Base-by-base conservation (phyloP, 1,140 invertebrate genomes). In the Temnothorax curvispinosus region DNA sequence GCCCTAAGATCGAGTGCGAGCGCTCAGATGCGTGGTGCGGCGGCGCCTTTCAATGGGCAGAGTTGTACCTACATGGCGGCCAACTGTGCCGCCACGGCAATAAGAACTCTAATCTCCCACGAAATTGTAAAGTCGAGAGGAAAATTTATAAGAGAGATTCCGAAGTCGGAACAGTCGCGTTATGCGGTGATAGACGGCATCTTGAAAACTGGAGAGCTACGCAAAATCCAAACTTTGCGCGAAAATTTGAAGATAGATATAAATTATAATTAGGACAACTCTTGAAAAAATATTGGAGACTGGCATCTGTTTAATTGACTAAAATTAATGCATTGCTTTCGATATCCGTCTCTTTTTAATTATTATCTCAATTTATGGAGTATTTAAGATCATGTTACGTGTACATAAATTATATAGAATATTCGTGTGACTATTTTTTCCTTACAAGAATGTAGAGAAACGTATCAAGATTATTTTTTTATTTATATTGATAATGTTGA, bases 101-200 rank as follows among this genome's bases (percentile, higher is more conserved):
- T 92, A 90, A 89, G 80, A 87, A 89, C 89, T 93, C 87, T 93
- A 93, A 93, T 93, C 91, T 93, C 72, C 87, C 87, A 92, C 92
- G 86, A 92, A 93, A 93, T 91, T 92, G 89, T 92, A 90, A 91
- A 93, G 86, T 86, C 75, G 87, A 85, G 32, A 86, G 82, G 69
- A 87, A 92, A 91, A 93, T 93, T 93, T 93, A 93, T 92, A 92
- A 82, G 72, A 85, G 72, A 18, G 65, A 8, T 62, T 27, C 18
- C 75, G 35, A 9, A 50, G 21, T 41, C 18, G 65, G n/a, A 3
- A 52, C 9, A 11, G 18, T 6, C 35, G 41, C 9, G 58, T 62
- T 44, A 15, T 32, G 64, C 50, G 8, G 56, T 65, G 50, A 82
- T 50, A 60, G 7, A 82, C 47, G 38, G 8, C 7, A 1, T 32